Base-by-base conservation (phyloP, 2,113 vertebrate species). In the Dicrurus megarhynchus region DNA sequence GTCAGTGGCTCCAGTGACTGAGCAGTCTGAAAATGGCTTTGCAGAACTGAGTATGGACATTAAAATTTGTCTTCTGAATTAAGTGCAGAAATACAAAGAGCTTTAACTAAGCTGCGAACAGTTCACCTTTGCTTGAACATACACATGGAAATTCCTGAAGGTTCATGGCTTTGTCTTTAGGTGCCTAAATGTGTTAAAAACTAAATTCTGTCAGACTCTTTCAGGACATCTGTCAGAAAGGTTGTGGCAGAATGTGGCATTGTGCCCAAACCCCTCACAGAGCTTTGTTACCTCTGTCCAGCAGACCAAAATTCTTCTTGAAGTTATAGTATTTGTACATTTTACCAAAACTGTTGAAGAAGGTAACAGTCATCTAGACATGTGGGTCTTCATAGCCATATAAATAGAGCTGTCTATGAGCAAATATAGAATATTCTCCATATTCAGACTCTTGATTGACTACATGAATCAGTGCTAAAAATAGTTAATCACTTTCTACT, bases 401-500 rank as follows among this genome's bases (percentile, higher is more conserved):
- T 46, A 92, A 78, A 91, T 89, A 82, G 37, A 71, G 52, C 13
- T 59, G 35, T 84, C 77, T 91, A 17, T 65, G 74, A 77, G 32
- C 74, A 93, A 90, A 95, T 76, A 95, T 65, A 96, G 76, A 89
- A 68, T 85, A 61, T 74, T 63, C 32, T 75, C 68, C 57, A 26
- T 42, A 84, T 90, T 77, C 74, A 96, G 78, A 79, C 35, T 63
- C 56, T 75, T 92, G 55, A 86, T 30, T 71, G 65, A 90, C 60
- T 69, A 65, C 19, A 79, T 84, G 95, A 96, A 91, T 89, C 78
- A 79, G n/a, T 75, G 41, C 57, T 91, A 95, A 95, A 96, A 92
- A 97, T 95, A 90, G 74, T 87, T 97, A 96, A 97, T 94, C 84
- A 69, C 77, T 87, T 92, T 94, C 67, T 84, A 68, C 82, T 94